A percentile compares a stretch with the other conserved stretches of the same genome.
phyloP scores from a whole-genome alignment of 2,113 vertebrate genomes.

The Callocephalon fimbriatum region DNA sequence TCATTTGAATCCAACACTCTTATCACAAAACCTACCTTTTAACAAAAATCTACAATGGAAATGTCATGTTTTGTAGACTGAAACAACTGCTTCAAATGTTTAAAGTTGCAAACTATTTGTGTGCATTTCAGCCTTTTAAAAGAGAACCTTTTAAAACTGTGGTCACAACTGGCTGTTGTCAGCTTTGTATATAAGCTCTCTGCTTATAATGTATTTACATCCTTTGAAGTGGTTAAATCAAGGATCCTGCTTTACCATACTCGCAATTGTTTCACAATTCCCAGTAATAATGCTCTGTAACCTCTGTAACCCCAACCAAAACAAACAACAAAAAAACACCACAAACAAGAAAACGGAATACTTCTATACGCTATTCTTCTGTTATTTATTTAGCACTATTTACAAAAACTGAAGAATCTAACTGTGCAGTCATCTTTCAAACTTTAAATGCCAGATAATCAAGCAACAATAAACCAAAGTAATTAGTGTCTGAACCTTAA shows the following conservation, averaged over 20 bases:
- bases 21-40: neutral
- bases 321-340: too few relatives aligned
- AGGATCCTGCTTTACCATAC: neutral
- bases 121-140: neutral
- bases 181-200: neutral
- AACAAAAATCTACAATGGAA: neutral
- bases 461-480: neutral
- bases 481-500: neutral
- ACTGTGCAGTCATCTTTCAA: neutral
- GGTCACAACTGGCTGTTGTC: neutral
- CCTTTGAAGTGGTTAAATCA: neutral
- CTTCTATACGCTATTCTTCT: neutral
- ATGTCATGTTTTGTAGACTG: neutral
- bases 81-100: neutral
- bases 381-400: neutral
- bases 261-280: neutral
- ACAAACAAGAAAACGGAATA: neutral
- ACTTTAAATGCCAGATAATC: neutral
- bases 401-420: neutral
- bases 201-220: neutral
- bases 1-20: neutral
- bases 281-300: neutral
- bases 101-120: neutral
- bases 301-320: too few relatives aligned
- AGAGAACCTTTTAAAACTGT: neutral